Evolutionary conservation across 2,113 vertebrate species (phyloP), one percentile per base, ranked within the genome.

Genomic region (Caranx melampygus): DNA sequence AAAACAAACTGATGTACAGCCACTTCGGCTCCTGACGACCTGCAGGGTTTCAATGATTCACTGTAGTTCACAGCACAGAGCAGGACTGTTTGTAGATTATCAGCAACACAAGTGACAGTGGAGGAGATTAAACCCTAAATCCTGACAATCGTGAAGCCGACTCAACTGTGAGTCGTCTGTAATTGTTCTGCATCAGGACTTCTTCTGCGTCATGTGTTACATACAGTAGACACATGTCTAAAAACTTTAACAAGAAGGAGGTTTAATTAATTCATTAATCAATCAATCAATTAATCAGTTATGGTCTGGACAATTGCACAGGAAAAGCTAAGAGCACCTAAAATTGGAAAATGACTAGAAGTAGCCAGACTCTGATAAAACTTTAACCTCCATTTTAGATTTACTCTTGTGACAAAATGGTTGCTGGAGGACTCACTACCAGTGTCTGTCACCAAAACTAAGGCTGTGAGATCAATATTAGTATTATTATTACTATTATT

Each of bases 371-470:
- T n/a, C n/a, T 31, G 42, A 42, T 15, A 13, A 31, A 68, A 31
- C 15, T 9, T 40, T 60, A 11, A 42, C 10, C 59, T 20, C 42
- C 54, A 51, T 59, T 21, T 59, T 31, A 21, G 10, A 57, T 49
- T 18, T 34, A 55, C 58, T 44, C 18, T 12, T 13, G 4, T 49
- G 51, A 65, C 42, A 79, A 72, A 72, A 72, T 72, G 68, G 51
- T 62, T 37, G 67, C 8, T n/a, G 7, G 4, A 45, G 9, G 13
- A 61, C 10, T 1, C 26, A 26, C 26, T 26, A 26, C 26, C 26
- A 26, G 18, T 21, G 0, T 2, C 11, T 6, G 4, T 3, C 34
- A 3, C 11, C 18, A 75, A 34, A n/a, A 31, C 14, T 8, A 8
- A 13, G 31, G 6, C 26, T 26, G 26, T 26, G 26, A 26, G 26